Base-by-base conservation (phyloP, 2,888 invertebrate species). In the Caenorhabditis sinica region DNA sequence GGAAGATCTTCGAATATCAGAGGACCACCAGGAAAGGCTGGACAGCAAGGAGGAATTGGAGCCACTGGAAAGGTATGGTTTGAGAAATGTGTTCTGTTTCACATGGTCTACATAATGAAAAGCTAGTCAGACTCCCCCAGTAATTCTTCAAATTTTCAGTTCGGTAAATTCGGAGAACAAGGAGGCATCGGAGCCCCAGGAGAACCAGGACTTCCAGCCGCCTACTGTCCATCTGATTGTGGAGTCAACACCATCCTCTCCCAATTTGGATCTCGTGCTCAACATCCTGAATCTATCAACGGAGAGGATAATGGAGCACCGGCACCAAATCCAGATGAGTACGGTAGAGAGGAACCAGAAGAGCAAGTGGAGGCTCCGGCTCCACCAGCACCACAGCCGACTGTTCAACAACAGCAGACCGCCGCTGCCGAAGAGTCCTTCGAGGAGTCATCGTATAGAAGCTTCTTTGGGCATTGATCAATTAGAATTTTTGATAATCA, bases 1-100 rank as follows among this genome's bases (percentile, higher is more conserved):
- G 91, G 90, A 65, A 87, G 89, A 28, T 77, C 89, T 15, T 90
- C 90, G 15, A 91, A 90, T 73, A 81, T 87, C n/a, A 63, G 88
- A 76, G 88, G 88, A 82, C 65, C 82, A 30, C 85, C 88, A 13
- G 88, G 88, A 66, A 79, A 77, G 40, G 63, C 83, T 11, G 88
- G 88, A 65, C 60, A 58, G 13, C 86, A 87, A 40, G 88, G 88
- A 77, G 71, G 81, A 30, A 88, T 89, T 51, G 90, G 90, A 72
- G 75, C 74, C 2, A 86, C 88, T 65, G 90, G 90, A 87, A 87
- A 88, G 85, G 89, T 89, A 76, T 28, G 79, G 13, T 49, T 36
- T 9, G 9, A 25, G 28, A 56, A 56, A 25, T 49, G n/a, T n/a
- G 5, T n/a, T n/a, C n/a, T n/a, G n/a, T n/a, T n/a, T n/a, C n/a